Conservation (phyloP, 2,797 vertebrate species). For the Tapera naevia region DNA sequence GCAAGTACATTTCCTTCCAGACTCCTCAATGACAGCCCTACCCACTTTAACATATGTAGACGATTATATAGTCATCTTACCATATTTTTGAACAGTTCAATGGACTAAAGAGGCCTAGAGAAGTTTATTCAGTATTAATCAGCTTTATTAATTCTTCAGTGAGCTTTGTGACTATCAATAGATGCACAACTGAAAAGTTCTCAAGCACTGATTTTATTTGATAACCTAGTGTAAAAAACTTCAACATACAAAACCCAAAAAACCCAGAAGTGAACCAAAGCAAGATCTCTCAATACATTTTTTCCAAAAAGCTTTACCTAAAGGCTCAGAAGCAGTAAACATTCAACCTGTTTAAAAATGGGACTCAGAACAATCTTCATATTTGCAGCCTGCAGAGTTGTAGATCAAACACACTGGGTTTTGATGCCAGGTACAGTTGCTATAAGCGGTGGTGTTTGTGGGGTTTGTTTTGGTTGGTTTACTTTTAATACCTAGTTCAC, state of each 20-base stretch:
- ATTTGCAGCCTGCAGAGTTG: neutral
- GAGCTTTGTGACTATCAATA: conserved; percentile 20
- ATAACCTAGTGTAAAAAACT: conserved; percentile 54
- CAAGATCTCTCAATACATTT: neutral
- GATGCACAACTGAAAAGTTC: neutral
- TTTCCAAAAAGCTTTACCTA: conserved; percentile 50
- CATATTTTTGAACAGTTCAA: neutral
- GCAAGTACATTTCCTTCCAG: neutral
- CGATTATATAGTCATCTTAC: neutral
- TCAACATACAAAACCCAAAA: conserved; percentile 46
- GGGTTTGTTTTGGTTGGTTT: neutral
- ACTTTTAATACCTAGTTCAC: neutral
- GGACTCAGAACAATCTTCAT: conserved; percentile 13
- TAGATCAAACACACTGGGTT: neutral
- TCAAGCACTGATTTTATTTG: conserved; percentile 55
- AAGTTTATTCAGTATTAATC: neutral
- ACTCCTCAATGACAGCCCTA: neutral
- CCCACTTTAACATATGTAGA: neutral
- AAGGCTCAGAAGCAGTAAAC: conserved; percentile 49
- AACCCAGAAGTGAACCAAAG: conserved; percentile 34
- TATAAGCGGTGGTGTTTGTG: neutral
- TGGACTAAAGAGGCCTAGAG: neutral
- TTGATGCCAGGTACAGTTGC: neutral
- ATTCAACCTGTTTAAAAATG: conserved; percentile 25
- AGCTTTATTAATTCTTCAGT: too few species aligned